Conservation (phyloP, 1,140 invertebrate species). For the Chrysomallon squamiferum region DNA sequence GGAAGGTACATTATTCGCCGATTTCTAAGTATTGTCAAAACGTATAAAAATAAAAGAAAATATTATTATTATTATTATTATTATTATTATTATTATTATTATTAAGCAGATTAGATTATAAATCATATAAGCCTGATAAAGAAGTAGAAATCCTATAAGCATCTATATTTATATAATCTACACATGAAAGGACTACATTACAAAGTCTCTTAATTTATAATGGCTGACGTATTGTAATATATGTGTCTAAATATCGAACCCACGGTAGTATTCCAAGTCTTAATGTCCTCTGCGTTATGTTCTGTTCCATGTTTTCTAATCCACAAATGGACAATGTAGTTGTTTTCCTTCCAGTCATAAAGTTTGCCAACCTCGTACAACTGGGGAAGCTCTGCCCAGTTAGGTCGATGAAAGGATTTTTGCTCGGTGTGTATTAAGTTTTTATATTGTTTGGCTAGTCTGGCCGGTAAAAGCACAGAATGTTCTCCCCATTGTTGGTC, state of each 20-base stretch:
- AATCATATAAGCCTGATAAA: no score
- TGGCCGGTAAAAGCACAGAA: background rate
- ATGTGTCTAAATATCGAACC: background rate
- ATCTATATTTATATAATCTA: no score
- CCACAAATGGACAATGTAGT: background rate
- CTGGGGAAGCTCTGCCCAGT: background rate
- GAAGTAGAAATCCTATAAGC: no score
- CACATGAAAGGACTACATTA: no score
- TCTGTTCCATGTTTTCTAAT: background rate
- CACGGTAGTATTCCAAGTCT: constrained; percentile 1
- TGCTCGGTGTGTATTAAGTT: background rate
- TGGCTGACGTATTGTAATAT: background rate
- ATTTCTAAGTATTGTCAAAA: no score
- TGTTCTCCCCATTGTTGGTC: background rate
- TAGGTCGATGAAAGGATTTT: constrained; percentile 1
- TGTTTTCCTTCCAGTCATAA: background rate
- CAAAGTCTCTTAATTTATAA: no score
- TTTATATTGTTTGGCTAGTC: background rate
- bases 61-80: no score
- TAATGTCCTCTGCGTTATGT: background rate
- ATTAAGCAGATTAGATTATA: no score
- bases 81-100: no score
- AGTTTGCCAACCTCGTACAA: background rate
- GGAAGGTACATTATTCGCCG: no score
- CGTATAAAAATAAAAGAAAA: no score